A percentile compares a stretch with the other conserved stretches of the same genome.
Evolutionary conservation across 2,113 vertebrate species (phyloP).

Genomic region (Sigmodon hispidus): DNA sequence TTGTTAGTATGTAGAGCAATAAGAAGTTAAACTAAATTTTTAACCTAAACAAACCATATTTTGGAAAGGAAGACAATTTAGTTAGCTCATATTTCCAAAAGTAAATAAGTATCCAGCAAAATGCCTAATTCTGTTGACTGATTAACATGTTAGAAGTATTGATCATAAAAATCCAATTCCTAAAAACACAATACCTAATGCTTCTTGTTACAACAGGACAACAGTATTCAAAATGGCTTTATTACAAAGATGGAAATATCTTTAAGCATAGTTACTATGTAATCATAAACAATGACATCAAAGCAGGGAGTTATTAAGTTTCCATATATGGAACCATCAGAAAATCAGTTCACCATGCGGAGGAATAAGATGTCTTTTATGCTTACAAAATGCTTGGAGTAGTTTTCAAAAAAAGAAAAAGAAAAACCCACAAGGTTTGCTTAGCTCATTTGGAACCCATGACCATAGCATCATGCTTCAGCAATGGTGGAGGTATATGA

Average conservation of each 20-base stretch:
- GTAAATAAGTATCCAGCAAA: slow-evolving; percentile 25
- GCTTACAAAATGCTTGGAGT: not conserved
- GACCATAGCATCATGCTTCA: not conserved
- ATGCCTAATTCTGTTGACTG: slow-evolving; percentile 44
- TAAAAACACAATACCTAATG: not conserved
- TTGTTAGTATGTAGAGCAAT: slow-evolving; percentile 40
- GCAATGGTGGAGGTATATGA: not conserved
- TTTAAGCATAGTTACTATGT: not conserved
- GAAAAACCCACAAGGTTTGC: not conserved
- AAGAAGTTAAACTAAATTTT: not conserved
- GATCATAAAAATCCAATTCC: slow-evolving; percentile 33
- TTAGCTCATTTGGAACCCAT: not conserved
- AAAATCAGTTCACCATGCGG: not conserved
- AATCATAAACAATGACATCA: not conserved
- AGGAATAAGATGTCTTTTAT: not conserved
- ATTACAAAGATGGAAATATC: slow-evolving; percentile 28
- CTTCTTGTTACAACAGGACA: not conserved
- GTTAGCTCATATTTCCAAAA: slow-evolving; percentile 60
- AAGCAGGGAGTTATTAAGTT: not conserved
- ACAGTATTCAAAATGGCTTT: slow-evolving; percentile 9
- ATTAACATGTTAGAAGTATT: slow-evolving; percentile 19
- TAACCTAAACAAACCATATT: slow-evolving; percentile 39
- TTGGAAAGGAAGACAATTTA: not conserved
- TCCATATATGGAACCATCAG: not conserved
- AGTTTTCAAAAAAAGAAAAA: not conserved